Conservation (phyloP, 53 echinoderm and acorn worm species). For the Henricia sp. region DNA sequence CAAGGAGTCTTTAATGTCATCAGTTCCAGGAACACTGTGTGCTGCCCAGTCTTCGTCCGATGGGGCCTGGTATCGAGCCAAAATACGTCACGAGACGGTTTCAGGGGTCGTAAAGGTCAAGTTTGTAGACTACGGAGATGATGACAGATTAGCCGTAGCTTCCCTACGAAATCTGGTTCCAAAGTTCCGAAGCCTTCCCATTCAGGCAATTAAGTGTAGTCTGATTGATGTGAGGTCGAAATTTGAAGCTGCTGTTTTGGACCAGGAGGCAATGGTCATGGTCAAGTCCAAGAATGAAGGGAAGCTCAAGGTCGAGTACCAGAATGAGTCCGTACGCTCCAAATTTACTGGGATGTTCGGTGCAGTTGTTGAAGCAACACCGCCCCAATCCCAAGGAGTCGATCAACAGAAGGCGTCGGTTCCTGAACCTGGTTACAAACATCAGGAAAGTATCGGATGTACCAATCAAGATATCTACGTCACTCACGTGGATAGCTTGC, state of each 20-base stretch:
- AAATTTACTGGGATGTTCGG: constrained; percentile 63
- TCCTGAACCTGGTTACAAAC: constrained; percentile 10
- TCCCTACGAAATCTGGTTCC: constrained; percentile 54
- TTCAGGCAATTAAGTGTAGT: constrained; percentile 81
- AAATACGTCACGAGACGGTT: constrained; percentile 60
- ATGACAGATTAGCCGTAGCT: constrained; percentile 36
- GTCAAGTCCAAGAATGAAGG: constrained; percentile 66
- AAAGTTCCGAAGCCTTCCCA: constrained; percentile 64
- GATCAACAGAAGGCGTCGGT: background rate
- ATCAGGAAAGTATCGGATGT: constrained; percentile 2
- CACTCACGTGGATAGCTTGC: constrained; percentile 69
- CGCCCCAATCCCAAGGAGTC: background rate
- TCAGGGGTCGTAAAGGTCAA: constrained; percentile 62
- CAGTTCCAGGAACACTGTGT: constrained; percentile 62
- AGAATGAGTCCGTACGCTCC: constrained; percentile 69
- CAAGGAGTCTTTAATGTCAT: constrained; percentile 15
- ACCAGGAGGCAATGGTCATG: constrained; percentile 82
- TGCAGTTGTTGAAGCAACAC: background rate
- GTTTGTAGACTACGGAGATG: constrained; percentile 93
- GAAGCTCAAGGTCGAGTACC: constrained; percentile 58
- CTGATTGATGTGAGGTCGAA: constrained; percentile 61
- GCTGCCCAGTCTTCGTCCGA: constrained; percentile 77
- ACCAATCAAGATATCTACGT: constrained; percentile 63
- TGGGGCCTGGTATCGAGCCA: constrained; percentile 85
- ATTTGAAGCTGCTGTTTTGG: constrained; percentile 72